A percentile compares a stretch with the other conserved stretches of the same genome.
Conservation (phyloP, 2,797 vertebrate genomes). For the Poecilia wingei region DNA sequence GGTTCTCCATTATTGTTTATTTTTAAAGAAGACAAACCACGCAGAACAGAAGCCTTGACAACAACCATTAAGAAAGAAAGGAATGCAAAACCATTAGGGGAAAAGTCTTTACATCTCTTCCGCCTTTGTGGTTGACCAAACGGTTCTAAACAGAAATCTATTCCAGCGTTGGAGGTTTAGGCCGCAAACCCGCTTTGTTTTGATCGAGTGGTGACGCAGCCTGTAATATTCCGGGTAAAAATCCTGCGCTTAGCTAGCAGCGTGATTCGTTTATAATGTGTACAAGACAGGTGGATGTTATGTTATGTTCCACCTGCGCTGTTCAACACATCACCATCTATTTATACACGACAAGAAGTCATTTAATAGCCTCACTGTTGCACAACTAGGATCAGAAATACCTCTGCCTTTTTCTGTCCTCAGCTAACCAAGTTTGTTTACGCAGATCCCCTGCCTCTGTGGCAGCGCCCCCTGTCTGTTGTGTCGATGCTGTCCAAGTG, state of each 20-base stretch:
- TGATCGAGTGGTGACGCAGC: not conserved
- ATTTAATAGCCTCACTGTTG: not conserved
- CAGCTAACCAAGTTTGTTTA: not conserved
- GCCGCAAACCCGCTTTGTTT: not conserved
- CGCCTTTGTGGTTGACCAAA: not conserved
- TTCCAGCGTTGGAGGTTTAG: not conserved
- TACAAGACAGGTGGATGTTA: not conserved
- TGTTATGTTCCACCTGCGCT: not conserved
- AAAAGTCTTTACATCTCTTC: not conserved
- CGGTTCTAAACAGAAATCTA: not conserved
- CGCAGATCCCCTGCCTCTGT: conserved; percentile 94
- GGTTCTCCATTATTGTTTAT: not conserved
- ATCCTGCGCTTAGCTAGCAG: not conserved
- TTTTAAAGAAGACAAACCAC: not conserved
- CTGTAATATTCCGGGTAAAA: not conserved
- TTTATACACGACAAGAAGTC: not conserved
- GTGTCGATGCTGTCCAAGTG: conserved; percentile 95
- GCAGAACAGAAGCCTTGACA: not conserved
- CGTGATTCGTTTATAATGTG: not conserved
- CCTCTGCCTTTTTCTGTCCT: not conserved
- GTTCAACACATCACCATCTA: not conserved
- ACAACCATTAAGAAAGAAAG: not conserved
- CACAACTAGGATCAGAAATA: not conserved
- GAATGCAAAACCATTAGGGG: not conserved
- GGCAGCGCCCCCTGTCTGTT: conserved; percentile 96